Percentiles rank a stretch among this genome's conserved stretches.
Evolutionary conservation across 2,888 invertebrate species (phyloP).

Genomic region (Lamellibrachia satsuma): DNA sequence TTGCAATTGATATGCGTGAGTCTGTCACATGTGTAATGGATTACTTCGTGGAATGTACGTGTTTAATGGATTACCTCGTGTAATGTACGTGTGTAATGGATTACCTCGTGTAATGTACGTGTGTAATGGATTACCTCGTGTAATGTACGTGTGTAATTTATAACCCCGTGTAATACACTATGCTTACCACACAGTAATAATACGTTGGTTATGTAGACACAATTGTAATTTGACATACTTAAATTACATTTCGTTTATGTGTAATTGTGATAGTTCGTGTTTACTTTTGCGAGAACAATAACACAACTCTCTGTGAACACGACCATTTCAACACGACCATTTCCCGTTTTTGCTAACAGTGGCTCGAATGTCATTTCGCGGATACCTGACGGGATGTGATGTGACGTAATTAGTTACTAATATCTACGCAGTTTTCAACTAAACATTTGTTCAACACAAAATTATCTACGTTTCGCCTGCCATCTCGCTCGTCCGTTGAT

Average conservation of each 20-base stretch:
- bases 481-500: neutral
- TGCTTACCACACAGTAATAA: neutral
- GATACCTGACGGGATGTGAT: neutral
- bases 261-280: neutral
- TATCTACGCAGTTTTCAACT: neutral
- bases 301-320: neutral
- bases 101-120: neutral
- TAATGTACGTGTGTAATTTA: neutral
- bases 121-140: neutral
- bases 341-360: neutral
- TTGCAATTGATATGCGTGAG: neutral
- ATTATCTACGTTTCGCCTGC: neutral
- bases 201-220: neutral
- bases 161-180: neutral
- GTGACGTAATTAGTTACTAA: neutral
- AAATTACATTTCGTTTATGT: neutral
- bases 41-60: neutral
- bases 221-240: neutral
- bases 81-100: neutral
- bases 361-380: neutral
- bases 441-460: neutral
- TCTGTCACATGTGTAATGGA: neutral
- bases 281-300: neutral
- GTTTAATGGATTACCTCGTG: neutral
- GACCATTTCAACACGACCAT: neutral